Conservation (phyloP, 2,888 invertebrate genomes). For the Atethmia centrago region DNA sequence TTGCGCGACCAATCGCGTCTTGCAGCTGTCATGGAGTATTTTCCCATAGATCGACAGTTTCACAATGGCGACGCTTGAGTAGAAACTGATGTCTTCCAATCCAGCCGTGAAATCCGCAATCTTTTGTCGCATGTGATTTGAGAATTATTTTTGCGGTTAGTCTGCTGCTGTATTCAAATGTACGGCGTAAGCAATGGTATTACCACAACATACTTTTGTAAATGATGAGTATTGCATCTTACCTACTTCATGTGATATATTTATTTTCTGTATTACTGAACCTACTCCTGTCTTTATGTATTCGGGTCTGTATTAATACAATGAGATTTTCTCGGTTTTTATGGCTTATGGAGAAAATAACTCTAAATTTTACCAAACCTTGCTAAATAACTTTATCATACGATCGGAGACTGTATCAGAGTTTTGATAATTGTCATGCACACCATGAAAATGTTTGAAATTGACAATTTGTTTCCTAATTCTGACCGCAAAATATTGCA, state of each 20-base stretch:
- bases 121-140: conserved; percentile 59
- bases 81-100: conserved; percentile 64
- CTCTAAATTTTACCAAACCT: not conserved
- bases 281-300: not conserved
- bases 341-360: not conserved
- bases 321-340: not conserved
- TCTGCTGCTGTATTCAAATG: conserved; percentile 22
- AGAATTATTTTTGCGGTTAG: conserved; percentile 49
- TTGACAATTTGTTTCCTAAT: not conserved
- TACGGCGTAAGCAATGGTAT: conserved; percentile 3
- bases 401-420: not conserved
- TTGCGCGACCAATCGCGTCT: conserved; percentile 70
- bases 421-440: not conserved
- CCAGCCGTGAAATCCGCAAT: conserved; percentile 64
- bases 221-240: not conserved
- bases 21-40: conserved; percentile 69
- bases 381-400: not conserved
- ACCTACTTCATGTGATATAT: not conserved
- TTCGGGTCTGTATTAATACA: not conserved
- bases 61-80: conserved; percentile 67
- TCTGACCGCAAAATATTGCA: not conserved
- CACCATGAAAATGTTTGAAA: not conserved
- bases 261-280: not conserved
- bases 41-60: conserved; percentile 71
- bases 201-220: not conserved